Base-by-base conservation (phyloP, 1,140 invertebrate genomes). In the Bombus pyrosoma region DNA sequence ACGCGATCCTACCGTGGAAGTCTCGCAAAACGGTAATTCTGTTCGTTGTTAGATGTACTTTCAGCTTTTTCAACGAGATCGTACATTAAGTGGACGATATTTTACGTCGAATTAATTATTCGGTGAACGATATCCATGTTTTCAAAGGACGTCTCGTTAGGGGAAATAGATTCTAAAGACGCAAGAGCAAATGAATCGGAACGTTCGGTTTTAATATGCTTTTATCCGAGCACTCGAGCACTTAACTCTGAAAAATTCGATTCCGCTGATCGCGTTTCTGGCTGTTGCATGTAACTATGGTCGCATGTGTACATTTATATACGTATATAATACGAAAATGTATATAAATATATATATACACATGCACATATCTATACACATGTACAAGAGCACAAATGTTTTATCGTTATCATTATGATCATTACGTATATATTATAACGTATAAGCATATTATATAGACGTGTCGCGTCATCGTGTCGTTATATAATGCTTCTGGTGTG, bases 221-320 rank as follows among this genome's bases (percentile, higher is more conserved):
- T 94, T 94, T 92, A 93, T 86, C 89, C 83, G 83, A 76, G 88
- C 92, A 89, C 90, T 92, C 89, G 92, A 93, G 90, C 92, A 91
- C 91, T 92, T 92, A 93, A 84, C 91, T 91, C 79, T 82, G 87
- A 93, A 93, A 93, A 93, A 93, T 92, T 94, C 92, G 90, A 93
- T 93, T 92, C 91, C 86, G 90, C 90, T 91, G 90, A 89, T 92
- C 92, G 91, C 92, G 92, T 93, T 91, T 89, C 90, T 89, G 81
- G 90, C 89, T 94, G 91, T 94, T 93, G 92, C 92, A 94, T 94
- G 93, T 91, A 92, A 93, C 90, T 91, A 91, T 93, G 88, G 88
- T 90, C 88, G 91, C 93, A 93, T 94, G 92, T 90, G 91, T 87
- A 87, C 86, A 86, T 80, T 86, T 90, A 85, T 80, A 73, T 77